Base-by-base conservation (phyloP, 2,113 vertebrate genomes). In the Struthidea cinerea region DNA sequence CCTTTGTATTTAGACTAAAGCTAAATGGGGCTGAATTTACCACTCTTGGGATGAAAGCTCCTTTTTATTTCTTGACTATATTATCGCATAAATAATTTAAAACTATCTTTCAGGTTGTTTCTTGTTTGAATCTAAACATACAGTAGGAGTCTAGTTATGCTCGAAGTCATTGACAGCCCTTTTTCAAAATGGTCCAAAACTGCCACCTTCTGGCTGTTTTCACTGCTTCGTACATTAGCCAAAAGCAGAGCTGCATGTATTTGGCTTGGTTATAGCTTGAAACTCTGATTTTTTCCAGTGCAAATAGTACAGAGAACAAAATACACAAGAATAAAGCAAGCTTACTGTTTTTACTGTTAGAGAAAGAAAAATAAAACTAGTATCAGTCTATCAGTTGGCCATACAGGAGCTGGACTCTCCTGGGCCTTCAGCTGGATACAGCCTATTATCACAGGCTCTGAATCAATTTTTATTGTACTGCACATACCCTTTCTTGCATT, bases 121-220 rank as follows among this genome's bases (percentile, higher is more conserved):
- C 71, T 95, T 70, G 22, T 42, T 92, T 93, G 79, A 95, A 84
- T 95, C 81, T 90, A 79, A 91, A 86, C 27, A 46, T 33, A 63
- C 39, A 89, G 30, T 60, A 79, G 70, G 10, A 93, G 18, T 39
- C 37, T 37, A 39, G 33, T 68, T 89, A 80, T 35, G 16, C 73
- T 76, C 6, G 8, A 78, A 92, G 60, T 53, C 39, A 84, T 11
- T 79, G 37, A 35, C 33, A 87, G 22, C 6, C n/a, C 30, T 80
- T 73, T 95, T 91, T 19, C 95, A 95, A 88, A 91, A 73, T 80
- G 91, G 93, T 98, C 93, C 95, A 84, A 97, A 95, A 81, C 98
- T 98, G 98, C 98, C 98, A 98, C 94, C 98, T 98, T 93, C 97
- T 98, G 98, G 97, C 19, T 35, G 15, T 18, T 30, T 42, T 76